Evolutionary conservation across 1,140 invertebrate species (phyloP), one percentile per base, ranked within the genome.

Genomic region (Drosophila quadrilineata): DNA sequence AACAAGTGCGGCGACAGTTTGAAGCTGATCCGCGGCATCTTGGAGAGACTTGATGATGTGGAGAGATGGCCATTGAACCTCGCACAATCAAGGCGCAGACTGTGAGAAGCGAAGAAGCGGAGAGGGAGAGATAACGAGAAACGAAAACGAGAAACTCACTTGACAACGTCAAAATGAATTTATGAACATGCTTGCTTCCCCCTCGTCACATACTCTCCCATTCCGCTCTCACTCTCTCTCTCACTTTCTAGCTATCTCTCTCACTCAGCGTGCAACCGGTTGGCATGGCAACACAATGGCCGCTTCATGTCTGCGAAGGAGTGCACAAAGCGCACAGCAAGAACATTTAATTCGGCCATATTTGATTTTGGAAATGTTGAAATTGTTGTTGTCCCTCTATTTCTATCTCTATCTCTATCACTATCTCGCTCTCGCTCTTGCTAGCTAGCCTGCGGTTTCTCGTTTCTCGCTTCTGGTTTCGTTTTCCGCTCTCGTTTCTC

Each of bases 261-360:
- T n/a, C 33, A 6, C 8, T 21, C 19, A 17, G 16, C 45, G 48
- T 54, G 59, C 65, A 69, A 52, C 29, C 60, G 69, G 77, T 84
- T 84, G 56, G 41, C 77, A 76, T 84, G 60, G 70, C 73, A 84
- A 85, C n/a, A n/a, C 80, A 79, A 85, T 85, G 79, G 79, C 79
- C 80, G 79, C 58, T 8, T 35, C 24, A 4, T 36, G 35, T 3
- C 53, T 50, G 45, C 79, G 79, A 84, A 84, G 80, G 79, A 85
- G 74, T 62, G 58, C 17, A 60, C 71, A 85, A 85, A 86, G 67
- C 29, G 59, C 58, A 85, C 38, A 77, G 52, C 53, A 67, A 71
- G 52, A 85, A 75, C 56, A 85, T 75, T 79, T 85, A 85, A 85
- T 85, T 85, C 79, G 80, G 79, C 79, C 79, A 85, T 85, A 80